phyloP scores from a whole-genome alignment of 2,888 invertebrate species.

The Orthosia incerta region DNA sequence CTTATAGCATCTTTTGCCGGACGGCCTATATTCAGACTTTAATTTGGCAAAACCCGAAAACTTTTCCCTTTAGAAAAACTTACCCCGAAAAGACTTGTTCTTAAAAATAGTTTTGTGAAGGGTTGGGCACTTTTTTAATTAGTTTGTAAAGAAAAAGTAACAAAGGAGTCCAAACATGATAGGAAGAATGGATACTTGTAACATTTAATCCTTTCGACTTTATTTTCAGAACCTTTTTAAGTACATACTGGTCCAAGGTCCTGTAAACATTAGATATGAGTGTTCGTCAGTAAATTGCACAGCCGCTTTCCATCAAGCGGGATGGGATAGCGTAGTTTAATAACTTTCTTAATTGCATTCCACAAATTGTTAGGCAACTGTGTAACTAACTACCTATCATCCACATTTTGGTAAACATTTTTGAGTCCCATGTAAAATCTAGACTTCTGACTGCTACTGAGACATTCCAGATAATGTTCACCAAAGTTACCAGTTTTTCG shows the following conservation, averaged over 20 bases:
- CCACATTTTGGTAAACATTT: no score
- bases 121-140: constrained; percentile 35
- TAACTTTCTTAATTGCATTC: no score
- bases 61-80: background rate
- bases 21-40: constrained; percentile 7
- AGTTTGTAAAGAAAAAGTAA: constrained; percentile 4
- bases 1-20: background rate
- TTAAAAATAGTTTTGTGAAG: constrained; percentile 37
- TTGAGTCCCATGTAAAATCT: no score
- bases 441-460: no score
- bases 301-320: no score
- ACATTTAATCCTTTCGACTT: background rate
- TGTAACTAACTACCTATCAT: no score
- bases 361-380: no score
- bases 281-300: no score
- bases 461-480: background rate
- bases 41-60: constrained; percentile 26
- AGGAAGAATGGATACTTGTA: background rate
- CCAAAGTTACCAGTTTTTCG: background rate
- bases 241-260: background rate
- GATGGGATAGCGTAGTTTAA: no score
- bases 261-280: no score
- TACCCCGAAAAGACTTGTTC: background rate
- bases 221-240: background rate
- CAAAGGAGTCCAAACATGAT: background rate